These are phyloP conservation scores for Zele albiditarsus DNA, from an alignment of 2,888 invertebrate species.

Conservation along the genomic window DNA sequence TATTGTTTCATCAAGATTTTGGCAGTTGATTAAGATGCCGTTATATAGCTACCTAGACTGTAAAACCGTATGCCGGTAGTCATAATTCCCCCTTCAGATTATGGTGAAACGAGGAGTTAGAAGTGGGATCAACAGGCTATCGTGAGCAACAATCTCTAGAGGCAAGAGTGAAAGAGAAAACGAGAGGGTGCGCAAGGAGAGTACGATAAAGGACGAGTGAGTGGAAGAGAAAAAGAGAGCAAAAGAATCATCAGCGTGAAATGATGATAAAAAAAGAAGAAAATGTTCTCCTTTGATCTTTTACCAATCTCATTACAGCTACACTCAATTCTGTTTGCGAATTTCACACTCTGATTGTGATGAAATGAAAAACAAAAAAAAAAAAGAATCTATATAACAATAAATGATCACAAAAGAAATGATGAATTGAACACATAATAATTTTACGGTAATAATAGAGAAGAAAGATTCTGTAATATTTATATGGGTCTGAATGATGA, in stretches of 20 bases:
- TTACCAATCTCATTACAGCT: background rate
- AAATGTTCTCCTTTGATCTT: slow-evolving; percentile 15
- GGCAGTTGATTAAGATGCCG: slow-evolving; percentile 34
- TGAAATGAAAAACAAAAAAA: background rate
- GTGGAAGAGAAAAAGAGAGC: background rate
- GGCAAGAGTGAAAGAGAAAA: slow-evolving; percentile 1
- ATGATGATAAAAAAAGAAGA: slow-evolving; percentile 3
- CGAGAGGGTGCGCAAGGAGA: background rate
- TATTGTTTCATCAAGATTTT: slow-evolving; percentile 33
- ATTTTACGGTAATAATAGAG: too few species aligned
- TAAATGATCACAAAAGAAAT: background rate
- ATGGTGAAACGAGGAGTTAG: slow-evolving; percentile 15
- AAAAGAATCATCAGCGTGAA: slow-evolving; percentile 5
- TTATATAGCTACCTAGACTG: slow-evolving; percentile 23
- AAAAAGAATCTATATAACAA: background rate
- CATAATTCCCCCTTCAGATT: slow-evolving; percentile 10
- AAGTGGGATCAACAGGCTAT: slow-evolving; percentile 37
- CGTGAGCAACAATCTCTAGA: slow-evolving; percentile 24
- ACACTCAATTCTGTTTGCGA: slow-evolving; percentile 13
- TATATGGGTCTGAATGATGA: background rate
- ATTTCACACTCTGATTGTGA: background rate
- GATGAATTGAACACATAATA: background rate
- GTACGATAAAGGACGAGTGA: background rate
- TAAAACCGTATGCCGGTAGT: slow-evolving; percentile 28
- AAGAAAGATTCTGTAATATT: too few species aligned